These are phyloP conservation scores for Coecobrya sp. DNA, from an alignment of 2,888 invertebrate genomes.

Conservation along the genomic window DNA sequence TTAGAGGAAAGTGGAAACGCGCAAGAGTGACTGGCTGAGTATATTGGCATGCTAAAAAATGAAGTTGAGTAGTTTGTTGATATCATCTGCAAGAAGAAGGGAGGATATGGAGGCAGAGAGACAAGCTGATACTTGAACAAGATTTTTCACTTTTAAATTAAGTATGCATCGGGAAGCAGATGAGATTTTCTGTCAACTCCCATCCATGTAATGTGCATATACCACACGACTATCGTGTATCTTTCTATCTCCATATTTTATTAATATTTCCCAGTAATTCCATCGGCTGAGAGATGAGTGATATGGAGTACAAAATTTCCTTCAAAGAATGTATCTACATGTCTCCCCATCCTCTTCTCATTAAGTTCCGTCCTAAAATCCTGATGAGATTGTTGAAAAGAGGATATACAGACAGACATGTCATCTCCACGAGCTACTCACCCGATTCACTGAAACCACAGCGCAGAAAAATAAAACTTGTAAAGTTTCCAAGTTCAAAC, in stretches of 20 bases:
- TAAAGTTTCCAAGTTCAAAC: neutral
- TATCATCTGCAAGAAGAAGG: no score
- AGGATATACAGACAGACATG: neutral
- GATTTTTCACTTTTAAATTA: slow-evolving; percentile 47
- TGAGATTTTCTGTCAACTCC: neutral
- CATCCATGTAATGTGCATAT: neutral
- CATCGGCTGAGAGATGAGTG: no score
- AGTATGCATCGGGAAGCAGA: slow-evolving; percentile 7
- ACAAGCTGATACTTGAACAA: slow-evolving; percentile 18
- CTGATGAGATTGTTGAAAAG: neutral
- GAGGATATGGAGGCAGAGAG: neutral
- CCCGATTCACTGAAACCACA: neutral
- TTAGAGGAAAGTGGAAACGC: no score
- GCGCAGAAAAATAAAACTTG: neutral
- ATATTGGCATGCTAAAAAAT: no score
- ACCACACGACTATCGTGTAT: neutral
- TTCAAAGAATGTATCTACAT: no score
- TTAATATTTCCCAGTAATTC: neutral
- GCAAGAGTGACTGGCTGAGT: no score
- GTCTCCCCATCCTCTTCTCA: neutral
- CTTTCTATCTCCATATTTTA: neutral
- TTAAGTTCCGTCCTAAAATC: neutral
- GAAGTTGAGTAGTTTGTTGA: no score
- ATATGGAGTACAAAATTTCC: no score
- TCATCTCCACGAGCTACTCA: neutral